phyloP scores from a whole-genome alignment of 2,888 invertebrate genomes.

The Euphydryas editha region DNA sequence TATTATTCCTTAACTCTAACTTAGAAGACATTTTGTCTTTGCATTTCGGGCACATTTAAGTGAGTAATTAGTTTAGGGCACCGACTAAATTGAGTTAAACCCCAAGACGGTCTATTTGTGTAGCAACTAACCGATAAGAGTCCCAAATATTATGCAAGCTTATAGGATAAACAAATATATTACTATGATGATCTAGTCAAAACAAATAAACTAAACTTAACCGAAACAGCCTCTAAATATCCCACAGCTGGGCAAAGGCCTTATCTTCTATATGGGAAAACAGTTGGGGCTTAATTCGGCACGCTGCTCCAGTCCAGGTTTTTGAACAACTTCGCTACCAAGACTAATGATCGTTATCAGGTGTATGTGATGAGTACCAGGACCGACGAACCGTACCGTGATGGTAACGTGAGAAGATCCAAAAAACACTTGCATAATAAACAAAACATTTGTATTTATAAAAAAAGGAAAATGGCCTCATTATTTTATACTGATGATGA shows the following conservation, averaged over 20 bases:
- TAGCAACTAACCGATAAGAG: slow-evolving; percentile 21
- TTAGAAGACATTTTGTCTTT: neutral
- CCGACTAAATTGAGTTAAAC: slow-evolving; percentile 27
- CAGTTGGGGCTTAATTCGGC: too few relatives aligned
- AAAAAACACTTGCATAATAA: too few relatives aligned
- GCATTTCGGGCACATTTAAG: slow-evolving; percentile 13
- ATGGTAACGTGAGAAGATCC: too few relatives aligned
- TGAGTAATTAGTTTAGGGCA: slow-evolving; percentile 30
- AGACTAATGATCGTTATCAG: too few relatives aligned
- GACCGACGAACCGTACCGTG: too few relatives aligned
- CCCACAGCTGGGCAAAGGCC: neutral
- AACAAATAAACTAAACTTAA: neutral
- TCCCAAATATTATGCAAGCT: slow-evolving; percentile 7
- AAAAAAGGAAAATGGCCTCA: too few relatives aligned
- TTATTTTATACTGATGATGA: too few relatives aligned
- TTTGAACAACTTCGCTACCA: too few relatives aligned
- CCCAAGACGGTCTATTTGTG: slow-evolving; percentile 25
- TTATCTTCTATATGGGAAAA: too few relatives aligned
- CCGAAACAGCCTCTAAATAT: neutral
- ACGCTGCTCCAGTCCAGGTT: too few relatives aligned
- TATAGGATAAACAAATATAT: neutral
- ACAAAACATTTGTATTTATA: too few relatives aligned
- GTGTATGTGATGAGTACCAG: too few relatives aligned
- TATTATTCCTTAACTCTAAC: neutral
- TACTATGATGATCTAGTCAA: neutral